Conservation (phyloP, 64 coral and sea anemone species). For the Catalaphyllia jardinei region DNA sequence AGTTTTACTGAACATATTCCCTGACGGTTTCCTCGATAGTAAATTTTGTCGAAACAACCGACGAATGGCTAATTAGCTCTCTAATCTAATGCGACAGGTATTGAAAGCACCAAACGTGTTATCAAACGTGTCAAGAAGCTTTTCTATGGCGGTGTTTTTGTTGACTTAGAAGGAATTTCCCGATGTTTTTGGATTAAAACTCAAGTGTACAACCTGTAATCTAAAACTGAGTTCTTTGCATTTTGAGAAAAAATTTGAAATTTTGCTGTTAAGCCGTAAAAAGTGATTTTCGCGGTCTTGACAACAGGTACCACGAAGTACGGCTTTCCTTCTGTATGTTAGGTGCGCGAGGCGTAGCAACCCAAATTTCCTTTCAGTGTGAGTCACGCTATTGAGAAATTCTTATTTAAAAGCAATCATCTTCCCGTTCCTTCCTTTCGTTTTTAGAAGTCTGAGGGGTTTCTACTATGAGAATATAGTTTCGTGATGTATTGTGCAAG, state of each 20-base stretch:
- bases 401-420: neutral
- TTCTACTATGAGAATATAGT: neutral
- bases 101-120: constrained; percentile 37
- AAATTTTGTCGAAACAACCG: neutral
- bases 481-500: constrained; percentile 27
- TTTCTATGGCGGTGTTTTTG: constrained; percentile 31
- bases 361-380: neutral
- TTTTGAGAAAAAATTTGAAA: neutral
- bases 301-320: constrained; percentile 21
- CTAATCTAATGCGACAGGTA: constrained; percentile 16
- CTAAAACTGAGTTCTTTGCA: too few relatives aligned
- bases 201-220: neutral
- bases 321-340: constrained; percentile 26
- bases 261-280: neutral
- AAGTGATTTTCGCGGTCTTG: constrained; percentile 19
- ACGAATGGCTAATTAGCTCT: neutral
- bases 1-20: neutral
- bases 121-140: constrained; percentile 27
- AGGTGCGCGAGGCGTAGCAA: neutral
- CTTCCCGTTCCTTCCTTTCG: neutral
- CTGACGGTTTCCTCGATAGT: neutral
- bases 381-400: neutral
- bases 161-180: constrained; percentile 32
- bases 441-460: neutral
- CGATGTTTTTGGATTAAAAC: neutral